A percentile compares a stretch with the other conserved stretches of the same genome.
Evolutionary conservation across 2,113 vertebrate genomes (phyloP).

Genomic region (Apaloderma vittatum): DNA sequence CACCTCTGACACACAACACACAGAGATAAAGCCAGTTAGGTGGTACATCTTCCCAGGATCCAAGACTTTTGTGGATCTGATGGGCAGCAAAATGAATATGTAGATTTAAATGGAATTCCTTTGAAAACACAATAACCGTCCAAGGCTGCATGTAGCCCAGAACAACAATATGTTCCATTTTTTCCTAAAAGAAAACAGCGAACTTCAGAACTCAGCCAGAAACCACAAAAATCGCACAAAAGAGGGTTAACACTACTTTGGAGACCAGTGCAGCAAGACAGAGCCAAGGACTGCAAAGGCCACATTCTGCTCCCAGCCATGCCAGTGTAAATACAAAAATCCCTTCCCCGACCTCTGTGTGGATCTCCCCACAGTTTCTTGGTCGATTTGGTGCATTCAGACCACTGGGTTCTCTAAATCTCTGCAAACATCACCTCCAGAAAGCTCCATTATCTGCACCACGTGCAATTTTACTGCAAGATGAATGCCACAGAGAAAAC

Average conservation of each 20-base stretch:
- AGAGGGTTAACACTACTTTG: conserved; percentile 40
- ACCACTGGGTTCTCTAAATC: accelerated
- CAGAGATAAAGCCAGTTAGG: background rate
- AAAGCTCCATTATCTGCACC: background rate
- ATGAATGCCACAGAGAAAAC: background rate
- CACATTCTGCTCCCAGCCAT: background rate
- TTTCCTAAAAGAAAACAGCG: conserved; percentile 12
- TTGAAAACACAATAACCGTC: background rate
- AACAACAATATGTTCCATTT: conserved; percentile 19
- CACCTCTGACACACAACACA: background rate
- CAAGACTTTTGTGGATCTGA: background rate
- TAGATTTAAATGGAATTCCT: background rate
- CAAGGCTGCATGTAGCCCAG: background rate
- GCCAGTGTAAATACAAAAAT: background rate
- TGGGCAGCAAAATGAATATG: background rate
- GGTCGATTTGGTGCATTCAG: accelerated
- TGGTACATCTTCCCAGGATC: background rate
- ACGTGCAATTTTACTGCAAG: background rate
- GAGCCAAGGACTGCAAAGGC: conserved; percentile 1
- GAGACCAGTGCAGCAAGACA: background rate
- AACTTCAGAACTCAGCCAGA: conserved; percentile 48
- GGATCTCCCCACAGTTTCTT: background rate
- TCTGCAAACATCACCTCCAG: background rate
- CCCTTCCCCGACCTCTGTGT: background rate
- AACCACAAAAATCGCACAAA: conserved; percentile 50